These are phyloP conservation scores for Sinelater perroti DNA, from an alignment of 2,888 invertebrate genomes.

Conservation along the genomic window DNA sequence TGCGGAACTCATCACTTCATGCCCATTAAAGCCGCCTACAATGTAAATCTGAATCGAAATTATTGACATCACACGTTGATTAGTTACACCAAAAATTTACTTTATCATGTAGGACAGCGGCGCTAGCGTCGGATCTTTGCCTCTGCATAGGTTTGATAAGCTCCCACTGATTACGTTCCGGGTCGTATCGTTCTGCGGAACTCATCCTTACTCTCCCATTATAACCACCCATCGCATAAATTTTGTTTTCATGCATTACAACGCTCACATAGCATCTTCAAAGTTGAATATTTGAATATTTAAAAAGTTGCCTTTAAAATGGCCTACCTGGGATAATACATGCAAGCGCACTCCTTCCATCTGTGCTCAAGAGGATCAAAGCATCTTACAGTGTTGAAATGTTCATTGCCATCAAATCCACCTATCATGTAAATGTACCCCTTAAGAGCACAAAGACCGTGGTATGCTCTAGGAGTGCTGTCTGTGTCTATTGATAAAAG, in stretches of 20 bases:
- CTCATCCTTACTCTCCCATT: constrained; percentile 80
- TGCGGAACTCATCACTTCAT: constrained; percentile 76
- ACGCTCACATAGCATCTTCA: constrained; percentile 77
- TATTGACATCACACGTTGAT: not conserved
- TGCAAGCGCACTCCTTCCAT: constrained; percentile 81
- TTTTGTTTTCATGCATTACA: constrained; percentile 72
- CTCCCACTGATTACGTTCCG: constrained; percentile 81
- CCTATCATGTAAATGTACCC: constrained; percentile 79
- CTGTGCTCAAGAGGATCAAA: constrained; percentile 79
- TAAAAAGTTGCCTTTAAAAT: not conserved
- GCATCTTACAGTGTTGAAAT: constrained; percentile 81
- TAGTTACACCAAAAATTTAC: constrained; percentile 55
- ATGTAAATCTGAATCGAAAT: constrained; percentile 71
- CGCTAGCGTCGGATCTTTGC: constrained; percentile 81
- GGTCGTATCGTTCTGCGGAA: constrained; percentile 81
- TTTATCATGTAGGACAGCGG: constrained; percentile 73
- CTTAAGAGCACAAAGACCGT: constrained; percentile 77
- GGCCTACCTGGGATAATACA: constrained; percentile 73
- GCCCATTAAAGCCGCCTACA: constrained; percentile 83
- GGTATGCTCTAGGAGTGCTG: constrained; percentile 77
- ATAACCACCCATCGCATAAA: constrained; percentile 86
- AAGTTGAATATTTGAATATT: not conserved
- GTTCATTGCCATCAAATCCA: constrained; percentile 81
- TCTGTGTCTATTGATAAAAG: constrained; percentile 75
- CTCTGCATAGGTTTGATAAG: constrained; percentile 78